Evolutionary conservation across 2,113 vertebrate species (phyloP).

Genomic region (Pelecanus crispus): DNA sequence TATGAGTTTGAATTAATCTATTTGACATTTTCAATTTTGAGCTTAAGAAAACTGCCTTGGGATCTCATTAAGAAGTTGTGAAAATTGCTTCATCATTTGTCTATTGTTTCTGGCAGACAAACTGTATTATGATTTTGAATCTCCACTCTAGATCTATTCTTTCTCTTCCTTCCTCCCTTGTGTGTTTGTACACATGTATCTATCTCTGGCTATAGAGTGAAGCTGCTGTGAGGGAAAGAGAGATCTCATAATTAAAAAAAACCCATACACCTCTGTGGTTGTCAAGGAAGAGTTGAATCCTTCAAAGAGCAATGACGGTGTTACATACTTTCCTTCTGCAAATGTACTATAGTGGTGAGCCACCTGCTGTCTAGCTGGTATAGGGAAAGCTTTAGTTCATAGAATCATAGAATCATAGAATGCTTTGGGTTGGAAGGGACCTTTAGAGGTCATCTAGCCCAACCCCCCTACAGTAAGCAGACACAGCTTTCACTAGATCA

Average conservation of each 20-base stretch:
- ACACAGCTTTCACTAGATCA: too few relatives aligned
- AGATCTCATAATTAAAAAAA: background rate
- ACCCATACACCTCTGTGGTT: background rate
- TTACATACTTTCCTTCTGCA: background rate
- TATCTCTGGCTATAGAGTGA: background rate
- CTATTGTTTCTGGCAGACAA: conserved; percentile 53
- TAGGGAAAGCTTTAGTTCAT: background rate
- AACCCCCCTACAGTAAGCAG: too few relatives aligned
- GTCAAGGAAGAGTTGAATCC: background rate
- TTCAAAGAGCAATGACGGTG: background rate
- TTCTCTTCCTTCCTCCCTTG: background rate
- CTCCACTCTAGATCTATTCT: background rate
- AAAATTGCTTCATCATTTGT: conserved; percentile 66
- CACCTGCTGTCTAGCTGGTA: background rate
- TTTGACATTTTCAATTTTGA: conserved; percentile 50
- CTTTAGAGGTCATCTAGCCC: too few relatives aligned
- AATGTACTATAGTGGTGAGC: background rate
- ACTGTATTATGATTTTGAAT: conserved; percentile 43
- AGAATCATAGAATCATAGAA: too few relatives aligned
- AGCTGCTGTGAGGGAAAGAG: background rate
- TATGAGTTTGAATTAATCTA: conserved; percentile 48
- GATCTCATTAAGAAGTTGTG: conserved; percentile 65
- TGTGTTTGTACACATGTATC: background rate
- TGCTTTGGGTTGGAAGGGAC: too few relatives aligned
- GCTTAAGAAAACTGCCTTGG: conserved; percentile 40